These are phyloP conservation scores for Coelinius sp. DNA, from an alignment of 2,888 invertebrate species.

Conservation along the genomic window DNA sequence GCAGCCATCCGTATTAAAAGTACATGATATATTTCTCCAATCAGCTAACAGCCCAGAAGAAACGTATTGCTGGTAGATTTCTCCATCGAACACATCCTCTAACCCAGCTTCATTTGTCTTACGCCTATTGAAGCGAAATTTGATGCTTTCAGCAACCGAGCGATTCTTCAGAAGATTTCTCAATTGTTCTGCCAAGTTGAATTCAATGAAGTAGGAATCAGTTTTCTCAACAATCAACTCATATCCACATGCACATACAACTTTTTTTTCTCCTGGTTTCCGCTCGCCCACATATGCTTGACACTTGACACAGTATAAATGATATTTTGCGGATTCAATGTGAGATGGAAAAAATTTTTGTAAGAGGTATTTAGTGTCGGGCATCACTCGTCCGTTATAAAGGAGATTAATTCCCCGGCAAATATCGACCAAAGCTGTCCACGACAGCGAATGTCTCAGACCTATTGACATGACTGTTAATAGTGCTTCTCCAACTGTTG, in stretches of 20 bases:
- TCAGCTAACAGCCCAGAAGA: background rate
- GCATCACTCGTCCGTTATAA: conserved; percentile 28
- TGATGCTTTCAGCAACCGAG: background rate
- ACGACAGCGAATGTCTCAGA: conserved; percentile 20
- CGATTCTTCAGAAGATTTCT: conserved; percentile 5
- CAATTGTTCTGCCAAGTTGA: conserved; percentile 15
- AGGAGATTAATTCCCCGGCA: conserved; percentile 29
- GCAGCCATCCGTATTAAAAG: conserved; percentile 31
- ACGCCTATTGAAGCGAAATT: background rate
- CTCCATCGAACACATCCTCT: conserved; percentile 18
- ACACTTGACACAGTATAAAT: conserved; percentile 23
- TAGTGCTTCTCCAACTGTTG: conserved; percentile 25
- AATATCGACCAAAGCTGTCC: conserved; percentile 29
- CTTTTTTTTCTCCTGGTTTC: background rate
- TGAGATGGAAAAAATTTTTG: conserved; percentile 26
- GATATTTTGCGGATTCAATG: conserved; percentile 3
- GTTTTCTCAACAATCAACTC: background rate
- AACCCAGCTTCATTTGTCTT: background rate
- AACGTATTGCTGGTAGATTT: conserved; percentile 6
- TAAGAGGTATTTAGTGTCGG: conserved; percentile 30
- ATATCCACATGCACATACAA: conserved; percentile 15
- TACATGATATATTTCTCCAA: conserved; percentile 26
- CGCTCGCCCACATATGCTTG: conserved; percentile 18
- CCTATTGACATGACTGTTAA: conserved; percentile 18
- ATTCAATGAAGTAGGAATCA: conserved; percentile 23